Evolutionary conservation across 2,797 vertebrate species (phyloP).

Genomic region (Echiichthys vipera): DNA sequence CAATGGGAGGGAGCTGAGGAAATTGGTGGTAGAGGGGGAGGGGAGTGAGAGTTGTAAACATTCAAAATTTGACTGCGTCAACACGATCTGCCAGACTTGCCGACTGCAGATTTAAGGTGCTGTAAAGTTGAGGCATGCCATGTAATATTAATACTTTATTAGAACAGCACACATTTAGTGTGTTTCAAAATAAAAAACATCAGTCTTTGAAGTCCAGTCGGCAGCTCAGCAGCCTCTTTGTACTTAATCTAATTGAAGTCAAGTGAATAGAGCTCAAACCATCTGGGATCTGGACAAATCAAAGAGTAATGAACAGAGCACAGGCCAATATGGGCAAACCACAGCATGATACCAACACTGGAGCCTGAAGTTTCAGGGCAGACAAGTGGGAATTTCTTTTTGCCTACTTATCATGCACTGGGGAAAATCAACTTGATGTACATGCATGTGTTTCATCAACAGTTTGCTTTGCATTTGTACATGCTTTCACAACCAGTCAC

Average conservation of each 20-base stretch:
- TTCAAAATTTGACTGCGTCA: too few species aligned
- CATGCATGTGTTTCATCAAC: constrained; percentile 4
- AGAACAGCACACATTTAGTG: constrained; percentile 16
- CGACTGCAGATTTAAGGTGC: too few species aligned
- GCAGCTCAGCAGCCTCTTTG: constrained; percentile 36
- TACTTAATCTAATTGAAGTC: constrained; percentile 45
- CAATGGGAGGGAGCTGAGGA: too few species aligned
- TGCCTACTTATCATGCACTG: background rate
- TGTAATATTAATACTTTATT: constrained; percentile 8
- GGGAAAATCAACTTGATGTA: background rate
- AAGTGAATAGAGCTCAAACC: constrained; percentile 36
- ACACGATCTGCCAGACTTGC: too few species aligned
- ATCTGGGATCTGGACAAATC: constrained; percentile 41
- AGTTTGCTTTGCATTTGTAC: background rate
- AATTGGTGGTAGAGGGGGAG: too few species aligned
- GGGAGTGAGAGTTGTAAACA: too few species aligned
- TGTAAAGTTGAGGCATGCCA: background rate
- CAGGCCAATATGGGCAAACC: constrained; percentile 46
- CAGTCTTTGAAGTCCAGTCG: constrained; percentile 40
- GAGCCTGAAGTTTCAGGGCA: constrained; percentile 13
- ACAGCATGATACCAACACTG: constrained; percentile 29
- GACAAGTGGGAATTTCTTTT: background rate
- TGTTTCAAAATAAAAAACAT: constrained; percentile 19
- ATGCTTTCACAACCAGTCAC: background rate
- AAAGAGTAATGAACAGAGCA: constrained; percentile 55